Evolutionary conservation across 2,888 invertebrate species (phyloP).

Genomic region (Octonoba sinensis): DNA sequence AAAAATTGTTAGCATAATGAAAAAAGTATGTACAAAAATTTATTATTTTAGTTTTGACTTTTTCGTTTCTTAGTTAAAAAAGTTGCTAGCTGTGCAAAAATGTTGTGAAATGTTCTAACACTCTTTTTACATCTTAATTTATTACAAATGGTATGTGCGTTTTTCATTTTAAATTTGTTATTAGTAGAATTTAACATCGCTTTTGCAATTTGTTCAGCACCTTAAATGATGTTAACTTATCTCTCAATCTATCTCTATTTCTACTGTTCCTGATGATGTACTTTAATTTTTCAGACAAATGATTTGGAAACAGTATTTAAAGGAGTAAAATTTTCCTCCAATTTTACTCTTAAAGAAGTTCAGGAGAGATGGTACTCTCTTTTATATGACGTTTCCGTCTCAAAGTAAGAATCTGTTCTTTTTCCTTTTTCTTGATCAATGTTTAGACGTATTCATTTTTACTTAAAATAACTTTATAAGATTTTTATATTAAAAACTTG

Average conservation of each 20-base stretch:
- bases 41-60: no score
- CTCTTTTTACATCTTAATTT: no score
- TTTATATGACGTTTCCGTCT: conserved; percentile 93
- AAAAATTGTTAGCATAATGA: no score
- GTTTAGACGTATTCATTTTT: no score
- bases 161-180: neutral
- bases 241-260: neutral
- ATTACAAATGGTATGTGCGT: no score
- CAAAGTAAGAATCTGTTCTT: conserved; percentile 72
- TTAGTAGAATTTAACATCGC: neutral
- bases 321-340: conserved; percentile 94
- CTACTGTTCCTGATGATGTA: neutral
- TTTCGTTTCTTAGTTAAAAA: no score
- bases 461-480: no score
- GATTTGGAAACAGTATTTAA: conserved; percentile 81
- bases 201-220: neutral
- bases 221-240: neutral
- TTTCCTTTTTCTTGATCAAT: no score
- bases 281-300: conserved; percentile 73
- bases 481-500: no score
- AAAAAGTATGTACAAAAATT: no score
- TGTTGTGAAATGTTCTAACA: no score
- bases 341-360: conserved; percentile 92
- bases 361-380: conserved; percentile 97
- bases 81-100: no score